phyloP scores from a whole-genome alignment of 2,113 vertebrate species.

The Hypocryptadius cinnamomeus region DNA sequence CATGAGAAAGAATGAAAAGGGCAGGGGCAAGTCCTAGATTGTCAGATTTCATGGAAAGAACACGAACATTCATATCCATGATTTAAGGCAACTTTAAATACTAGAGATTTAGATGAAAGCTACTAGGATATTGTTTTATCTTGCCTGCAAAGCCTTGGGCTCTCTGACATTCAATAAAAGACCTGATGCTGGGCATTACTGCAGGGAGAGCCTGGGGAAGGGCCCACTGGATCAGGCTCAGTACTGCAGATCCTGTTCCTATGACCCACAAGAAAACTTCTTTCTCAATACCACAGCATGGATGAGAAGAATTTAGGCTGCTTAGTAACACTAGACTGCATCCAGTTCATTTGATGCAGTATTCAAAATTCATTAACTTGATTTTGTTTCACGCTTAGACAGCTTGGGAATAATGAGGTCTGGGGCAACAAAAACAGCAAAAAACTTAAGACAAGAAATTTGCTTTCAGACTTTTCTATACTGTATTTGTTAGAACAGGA shows the following conservation, averaged over 20 bases:
- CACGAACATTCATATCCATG: not conserved
- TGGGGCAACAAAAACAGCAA: not conserved
- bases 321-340: slow-evolving; percentile 15
- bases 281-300: not conserved
- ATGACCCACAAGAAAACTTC: not conserved
- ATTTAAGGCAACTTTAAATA: not conserved
- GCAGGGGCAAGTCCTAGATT: not conserved
- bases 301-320: not conserved
- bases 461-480: not conserved
- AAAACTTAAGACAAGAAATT: not conserved
- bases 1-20: not conserved
- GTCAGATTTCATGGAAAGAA: not conserved
- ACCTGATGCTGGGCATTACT: not conserved
- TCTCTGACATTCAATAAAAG: not conserved
- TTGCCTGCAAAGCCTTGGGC: not conserved
- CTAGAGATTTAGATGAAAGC: not conserved
- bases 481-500: not conserved
- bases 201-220: not conserved
- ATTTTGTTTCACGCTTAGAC: slow-evolving; percentile 33
- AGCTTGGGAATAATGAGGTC: slow-evolving; percentile 23
- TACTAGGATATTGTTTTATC: not conserved
- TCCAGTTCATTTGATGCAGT: not conserved
- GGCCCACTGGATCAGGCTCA: not conserved
- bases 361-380: slow-evolving; percentile 49
- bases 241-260: not conserved